Percentiles rank a stretch among this genome's conserved stretches.
phyloP scores from a whole-genome alignment of 2,113 vertebrate species.

The Nothobranchius kuhntae region DNA sequence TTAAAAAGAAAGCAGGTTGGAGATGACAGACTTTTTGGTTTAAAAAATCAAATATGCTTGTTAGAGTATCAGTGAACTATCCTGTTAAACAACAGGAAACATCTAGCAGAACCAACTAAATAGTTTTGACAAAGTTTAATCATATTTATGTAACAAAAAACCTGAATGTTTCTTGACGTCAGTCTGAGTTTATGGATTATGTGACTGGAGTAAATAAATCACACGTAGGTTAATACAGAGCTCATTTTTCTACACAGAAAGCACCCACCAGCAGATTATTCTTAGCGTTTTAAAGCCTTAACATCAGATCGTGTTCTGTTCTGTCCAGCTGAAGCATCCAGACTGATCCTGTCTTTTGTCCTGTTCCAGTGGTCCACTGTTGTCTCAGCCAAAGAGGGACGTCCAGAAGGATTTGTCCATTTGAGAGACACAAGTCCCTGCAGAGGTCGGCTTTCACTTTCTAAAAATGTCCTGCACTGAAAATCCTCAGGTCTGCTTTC shows the following conservation, averaged over 20 bases:
- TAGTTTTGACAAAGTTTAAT: too few species aligned
- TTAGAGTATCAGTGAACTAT: too few species aligned
- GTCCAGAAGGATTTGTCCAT: constrained; percentile 42
- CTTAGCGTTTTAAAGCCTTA: constrained; percentile 15
- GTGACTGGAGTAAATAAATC: too few species aligned
- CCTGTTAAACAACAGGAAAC: too few species aligned
- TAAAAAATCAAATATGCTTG: too few species aligned
- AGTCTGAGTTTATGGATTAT: too few species aligned
- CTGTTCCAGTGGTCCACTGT: constrained; percentile 34
- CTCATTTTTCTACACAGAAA: neutral
- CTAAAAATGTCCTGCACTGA: constrained; percentile 64
- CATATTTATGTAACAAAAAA: too few species aligned
- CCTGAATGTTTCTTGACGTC: too few species aligned
- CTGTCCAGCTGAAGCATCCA: constrained; percentile 1
- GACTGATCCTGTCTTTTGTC: constrained; percentile 22
- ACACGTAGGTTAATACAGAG: too few species aligned
- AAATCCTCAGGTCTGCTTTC: constrained; percentile 48
- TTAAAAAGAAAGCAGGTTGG: too few species aligned
- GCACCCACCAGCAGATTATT: neutral
- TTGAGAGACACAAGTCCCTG: constrained; percentile 66
- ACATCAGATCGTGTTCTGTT: constrained; percentile 23
- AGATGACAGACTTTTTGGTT: too few species aligned
- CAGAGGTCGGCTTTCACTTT: constrained; percentile 66
- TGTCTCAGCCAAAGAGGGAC: constrained; percentile 41
- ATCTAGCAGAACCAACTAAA: too few species aligned